Evolutionary conservation across 2,888 invertebrate species (phyloP).

Genomic region (Athalia rosae): DNA sequence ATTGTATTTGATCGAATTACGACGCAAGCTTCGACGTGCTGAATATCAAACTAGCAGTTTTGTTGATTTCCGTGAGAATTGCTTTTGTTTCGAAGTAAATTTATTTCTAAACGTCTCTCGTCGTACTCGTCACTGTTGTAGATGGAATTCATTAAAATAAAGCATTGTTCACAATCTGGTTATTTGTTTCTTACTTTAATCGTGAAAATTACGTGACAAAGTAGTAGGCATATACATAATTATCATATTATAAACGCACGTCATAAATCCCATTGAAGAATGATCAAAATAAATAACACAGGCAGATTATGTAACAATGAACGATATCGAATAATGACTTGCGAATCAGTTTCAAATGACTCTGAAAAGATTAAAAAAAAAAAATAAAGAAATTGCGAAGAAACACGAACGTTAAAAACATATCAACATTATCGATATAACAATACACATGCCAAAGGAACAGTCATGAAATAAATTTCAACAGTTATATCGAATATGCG

Average conservation of each 20-base stretch:
- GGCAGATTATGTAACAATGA: neutral
- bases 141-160: too few relatives aligned
- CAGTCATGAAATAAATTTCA: slow-evolving; percentile 1
- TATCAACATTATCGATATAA: too few relatives aligned
- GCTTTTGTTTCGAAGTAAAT: too few relatives aligned
- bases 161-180: too few relatives aligned
- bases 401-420: neutral
- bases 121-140: too few relatives aligned
- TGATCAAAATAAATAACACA: slow-evolving; percentile 45
- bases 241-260: neutral
- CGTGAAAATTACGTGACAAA: too few relatives aligned
- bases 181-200: too few relatives aligned
- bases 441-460: neutral
- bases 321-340: slow-evolving; percentile 42
- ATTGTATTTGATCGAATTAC: neutral
- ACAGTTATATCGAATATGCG: neutral
- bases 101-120: too few relatives aligned
- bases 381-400: neutral
- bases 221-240: too few relatives aligned
- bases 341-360: slow-evolving; percentile 45
- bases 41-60: neutral
- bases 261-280: neutral
- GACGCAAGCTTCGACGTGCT: neutral
- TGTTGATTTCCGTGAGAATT: too few relatives aligned
- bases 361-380: slow-evolving; percentile 13